Conservation (phyloP, 2,888 invertebrate genomes). For the Pomacea canaliculata region DNA sequence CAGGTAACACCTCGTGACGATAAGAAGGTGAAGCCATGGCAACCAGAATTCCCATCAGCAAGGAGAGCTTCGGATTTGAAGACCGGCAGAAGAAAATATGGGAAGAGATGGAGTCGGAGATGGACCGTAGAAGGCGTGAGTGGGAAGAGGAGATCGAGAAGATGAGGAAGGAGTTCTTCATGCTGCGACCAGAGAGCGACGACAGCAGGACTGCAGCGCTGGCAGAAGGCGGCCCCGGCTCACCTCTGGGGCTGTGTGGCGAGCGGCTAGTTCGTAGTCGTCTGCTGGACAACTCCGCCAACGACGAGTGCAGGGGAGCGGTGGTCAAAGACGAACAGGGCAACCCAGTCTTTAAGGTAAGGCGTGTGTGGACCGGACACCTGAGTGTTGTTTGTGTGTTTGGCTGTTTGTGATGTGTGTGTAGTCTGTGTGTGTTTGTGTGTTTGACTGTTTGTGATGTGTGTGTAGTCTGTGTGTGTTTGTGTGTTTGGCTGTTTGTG, state of each 20-base stretch:
- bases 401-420: not conserved
- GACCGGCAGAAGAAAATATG: constrained; percentile 65
- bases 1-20: no score
- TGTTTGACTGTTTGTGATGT: not conserved
- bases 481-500: not conserved
- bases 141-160: constrained; percentile 66
- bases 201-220: constrained; percentile 7
- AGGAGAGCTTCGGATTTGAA: constrained; percentile 65
- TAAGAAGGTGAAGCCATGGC: constrained; percentile 43
- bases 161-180: constrained; percentile 68
- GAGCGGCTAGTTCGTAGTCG: not conserved
- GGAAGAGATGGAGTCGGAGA: constrained; percentile 63
- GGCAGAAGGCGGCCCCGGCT: not conserved
- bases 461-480: not conserved
- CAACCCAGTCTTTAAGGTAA: constrained; percentile 34
- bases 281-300: constrained; percentile 12
- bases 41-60: constrained; percentile 64
- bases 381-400: not conserved
- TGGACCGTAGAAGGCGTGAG: constrained; percentile 60
- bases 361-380: not conserved
- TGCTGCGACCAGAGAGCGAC: constrained; percentile 48
- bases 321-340: constrained; percentile 36
- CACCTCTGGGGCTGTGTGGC: not conserved
- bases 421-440: not conserved
- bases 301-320: constrained; percentile 28